phyloP scores from a whole-genome alignment of 2,113 vertebrate genomes.

The Pholis gunnellus region DNA sequence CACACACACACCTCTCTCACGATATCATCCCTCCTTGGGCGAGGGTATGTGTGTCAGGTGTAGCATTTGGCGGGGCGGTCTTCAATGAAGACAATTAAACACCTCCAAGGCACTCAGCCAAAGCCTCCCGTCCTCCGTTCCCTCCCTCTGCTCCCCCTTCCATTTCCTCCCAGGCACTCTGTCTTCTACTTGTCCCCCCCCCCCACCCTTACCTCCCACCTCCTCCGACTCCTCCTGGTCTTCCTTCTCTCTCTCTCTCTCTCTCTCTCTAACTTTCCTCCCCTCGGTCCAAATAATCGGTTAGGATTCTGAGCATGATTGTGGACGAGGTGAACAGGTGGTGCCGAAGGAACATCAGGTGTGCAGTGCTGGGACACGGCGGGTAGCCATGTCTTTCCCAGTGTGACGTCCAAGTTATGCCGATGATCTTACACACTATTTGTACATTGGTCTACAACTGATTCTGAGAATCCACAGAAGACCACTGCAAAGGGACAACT shows the following conservation, averaged over 20 bases:
- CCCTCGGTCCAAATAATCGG: not conserved
- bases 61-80: slow-evolving; percentile 44
- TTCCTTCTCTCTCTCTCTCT: not conserved
- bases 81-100: slow-evolving; percentile 79
- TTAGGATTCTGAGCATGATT: slow-evolving; percentile 43
- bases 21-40: slow-evolving; percentile 41
- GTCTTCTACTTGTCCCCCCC: slow-evolving; percentile 49
- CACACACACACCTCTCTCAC: not conserved
- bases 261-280: slow-evolving; percentile 4
- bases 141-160: not conserved
- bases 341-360: slow-evolving; percentile 61
- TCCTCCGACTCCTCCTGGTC: not conserved
- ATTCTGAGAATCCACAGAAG: not conserved
- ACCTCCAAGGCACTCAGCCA: slow-evolving; percentile 70
- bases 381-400: slow-evolving; percentile 64
- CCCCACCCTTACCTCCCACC: not conserved
- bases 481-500: slow-evolving; percentile 6
- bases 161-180: slow-evolving; percentile 27
- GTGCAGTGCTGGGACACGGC: slow-evolving; percentile 59
- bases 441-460: not conserved
- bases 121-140: slow-evolving; percentile 19
- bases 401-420: slow-evolving; percentile 56
- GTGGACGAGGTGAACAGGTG: slow-evolving; percentile 42
- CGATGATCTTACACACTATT: slow-evolving; percentile 30
- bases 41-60: slow-evolving; percentile 47